A percentile compares a stretch with the other conserved stretches of the same genome.
phyloP scores from a whole-genome alignment of 1,140 invertebrate species.

The Rhopalosiphum maidis region DNA sequence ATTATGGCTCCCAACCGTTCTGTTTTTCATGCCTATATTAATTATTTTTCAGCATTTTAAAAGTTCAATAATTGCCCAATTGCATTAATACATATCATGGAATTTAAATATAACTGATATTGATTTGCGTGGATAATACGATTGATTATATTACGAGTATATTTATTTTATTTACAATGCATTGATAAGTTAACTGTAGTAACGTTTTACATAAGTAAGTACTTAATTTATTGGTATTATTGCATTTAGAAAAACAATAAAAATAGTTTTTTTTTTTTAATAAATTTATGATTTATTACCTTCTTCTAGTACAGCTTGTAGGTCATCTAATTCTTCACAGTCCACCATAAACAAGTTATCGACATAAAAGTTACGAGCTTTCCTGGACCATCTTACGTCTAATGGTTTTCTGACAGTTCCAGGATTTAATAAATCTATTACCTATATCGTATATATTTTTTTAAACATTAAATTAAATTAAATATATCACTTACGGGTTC shows the following conservation, averaged over 20 bases:
- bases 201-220: not conserved
- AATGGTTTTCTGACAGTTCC: conserved; percentile 81
- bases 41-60: not conserved
- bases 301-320: conserved; percentile 93
- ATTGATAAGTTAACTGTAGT: not conserved
- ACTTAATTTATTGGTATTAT: not conserved
- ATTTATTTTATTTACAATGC: not conserved
- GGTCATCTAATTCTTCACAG: conserved; percentile 91
- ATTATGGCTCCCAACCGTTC: conserved; percentile 85
- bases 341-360: conserved; percentile 95
- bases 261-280: not conserved
- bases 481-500: not conserved
- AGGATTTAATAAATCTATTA: conserved; percentile 92
- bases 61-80: not conserved
- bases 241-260: not conserved
- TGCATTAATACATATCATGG: not conserved
- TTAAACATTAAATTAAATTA: not conserved
- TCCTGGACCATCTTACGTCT: conserved; percentile 91
- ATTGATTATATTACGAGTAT: too few species aligned
- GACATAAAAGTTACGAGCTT: conserved; percentile 89
- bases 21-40: conserved; percentile 77
- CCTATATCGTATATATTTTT: conserved; percentile 67
- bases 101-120: not conserved
- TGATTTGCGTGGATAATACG: too few species aligned
- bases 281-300: conserved; percentile 67